Evolutionary conservation across 2,797 vertebrate genomes (phyloP), one percentile per base, ranked within the genome.

Genomic region (Strix occidentalis): DNA sequence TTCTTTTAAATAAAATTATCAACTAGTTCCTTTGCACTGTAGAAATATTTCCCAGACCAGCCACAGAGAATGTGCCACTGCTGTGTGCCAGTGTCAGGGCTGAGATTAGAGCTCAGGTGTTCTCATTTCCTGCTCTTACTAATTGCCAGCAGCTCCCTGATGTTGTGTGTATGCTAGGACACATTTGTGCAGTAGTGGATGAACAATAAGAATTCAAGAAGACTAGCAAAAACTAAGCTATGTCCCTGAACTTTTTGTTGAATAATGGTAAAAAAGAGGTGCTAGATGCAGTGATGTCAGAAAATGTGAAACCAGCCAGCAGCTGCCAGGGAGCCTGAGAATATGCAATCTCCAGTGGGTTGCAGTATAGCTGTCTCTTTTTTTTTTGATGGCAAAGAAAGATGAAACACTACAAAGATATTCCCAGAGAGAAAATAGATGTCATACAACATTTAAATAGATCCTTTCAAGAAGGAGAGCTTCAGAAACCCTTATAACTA

Each of bases 361-460:
- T 70, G 76, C 43, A 89, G 89, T 93, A 89, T 69, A 94, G 84
- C 90, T 74, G 31, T 87, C 77, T 88, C 8, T 83, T 89, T 86
- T 96, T 97, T 97, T 96, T 96, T 96, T 96, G 95, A 92, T 92
- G 90, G 91, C 58, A 83, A 80, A 79, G 13, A 56, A 83, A 96
- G 97, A 98, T 97, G 97, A 97, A 97, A 97, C 71, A 28, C 85
- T 60, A 81, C 87, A 51, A 53, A 60, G 85, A 71, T 80, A 96
- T 91, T 96, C 93, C 97, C 79, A 71, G 90, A 89, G 97, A 97
- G 96, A 95, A 89, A 96, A 95, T 87, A 95, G 93, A 94, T 43
- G 53, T 88, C 96, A 97, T 97, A 92, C 95, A 97, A 97, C 97
- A 97, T 97, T 97, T 97, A 97, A 97, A 95, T 39, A 35, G 96